Conservation (phyloP, 1,140 invertebrate genomes). For the Thaumatotibia leucotreta region DNA sequence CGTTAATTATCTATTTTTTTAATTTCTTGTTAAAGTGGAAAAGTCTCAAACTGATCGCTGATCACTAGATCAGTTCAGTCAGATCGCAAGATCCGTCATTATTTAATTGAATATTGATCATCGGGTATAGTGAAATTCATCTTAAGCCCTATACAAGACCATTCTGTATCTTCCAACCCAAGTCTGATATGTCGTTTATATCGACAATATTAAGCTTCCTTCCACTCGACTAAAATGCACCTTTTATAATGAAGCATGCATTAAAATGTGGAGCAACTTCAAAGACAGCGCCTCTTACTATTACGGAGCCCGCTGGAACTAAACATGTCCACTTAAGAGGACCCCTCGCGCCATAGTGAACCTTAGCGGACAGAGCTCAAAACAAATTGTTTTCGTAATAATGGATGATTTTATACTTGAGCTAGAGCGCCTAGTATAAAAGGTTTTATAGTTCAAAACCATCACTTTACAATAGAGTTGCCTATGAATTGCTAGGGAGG, state of each 20-base stretch:
- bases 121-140: too few relatives aligned
- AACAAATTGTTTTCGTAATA: conserved; percentile 15
- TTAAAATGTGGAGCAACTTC: conserved; percentile 25
- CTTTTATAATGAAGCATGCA: conserved; percentile 6
- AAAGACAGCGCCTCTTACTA: conserved; percentile 28
- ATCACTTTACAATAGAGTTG: conserved; percentile 15
- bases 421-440: conserved; percentile 25
- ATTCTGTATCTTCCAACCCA: background rate
- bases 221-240: conserved; percentile 3
- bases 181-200: background rate
- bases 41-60: too few relatives aligned
- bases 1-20: too few relatives aligned
- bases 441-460: conserved; percentile 37
- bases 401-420: conserved; percentile 31
- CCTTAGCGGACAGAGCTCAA: background rate
- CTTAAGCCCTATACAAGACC: too few relatives aligned
- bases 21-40: too few relatives aligned
- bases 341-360: background rate
- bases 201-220: conserved; percentile 6
- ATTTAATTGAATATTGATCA: too few relatives aligned
- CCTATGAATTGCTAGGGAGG: background rate
- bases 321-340: conserved; percentile 14
- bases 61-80: too few relatives aligned
- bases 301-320: conserved; percentile 23
- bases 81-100: too few relatives aligned